Base-by-base conservation (phyloP, 2,797 vertebrate species). In the Peromyscus melanophrys region DNA sequence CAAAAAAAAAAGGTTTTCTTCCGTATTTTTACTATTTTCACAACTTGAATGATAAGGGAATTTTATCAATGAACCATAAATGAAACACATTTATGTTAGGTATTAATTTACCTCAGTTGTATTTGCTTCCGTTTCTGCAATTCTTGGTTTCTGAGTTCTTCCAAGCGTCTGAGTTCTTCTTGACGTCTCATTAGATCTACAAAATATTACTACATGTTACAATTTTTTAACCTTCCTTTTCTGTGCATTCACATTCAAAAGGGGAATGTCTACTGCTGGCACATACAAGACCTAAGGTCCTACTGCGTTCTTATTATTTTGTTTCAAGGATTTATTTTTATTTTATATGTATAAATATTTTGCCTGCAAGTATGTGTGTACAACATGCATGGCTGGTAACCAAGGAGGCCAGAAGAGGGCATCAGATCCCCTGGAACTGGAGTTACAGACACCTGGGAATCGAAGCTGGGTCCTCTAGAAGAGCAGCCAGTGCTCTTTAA, bases 131-230 rank as follows among this genome's bases (percentile, higher is more conserved):
- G 99, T 97, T 99, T 99, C 97, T 99, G 99, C 92, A 99, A 99
- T 93, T 99, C 99, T 98, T 99, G 99, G 97, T 99, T 99, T 90
- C 99, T 98, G 87, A 99, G 99, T 97, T 99, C 99, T 98, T 99
- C 99, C 95, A 99, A 98, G 34, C 99, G 99, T 95, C 99, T 99
- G 97, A 99, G 98, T 98, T 99, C 99, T 98, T 99, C 99, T 76
- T 99, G 99, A 65, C 99, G 99, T 52, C 99, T 99, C 99, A 99
- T 99, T 40, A 99, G 99, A 99, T 99, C 99, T 99, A 97, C 67
- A 87, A 97, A 94, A 97, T 97, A 95, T 96, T 96, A 98, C 65
- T 80, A 46, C 6, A 78, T 17, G 87, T 97, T 96, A 96, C 43
- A 78, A 76, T 89, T 88, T 95, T 90, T 90, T 85, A 85, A 90